These are phyloP conservation scores for Altica lythri DNA, from an alignment of 2,888 invertebrate species.

Conservation along the genomic window DNA sequence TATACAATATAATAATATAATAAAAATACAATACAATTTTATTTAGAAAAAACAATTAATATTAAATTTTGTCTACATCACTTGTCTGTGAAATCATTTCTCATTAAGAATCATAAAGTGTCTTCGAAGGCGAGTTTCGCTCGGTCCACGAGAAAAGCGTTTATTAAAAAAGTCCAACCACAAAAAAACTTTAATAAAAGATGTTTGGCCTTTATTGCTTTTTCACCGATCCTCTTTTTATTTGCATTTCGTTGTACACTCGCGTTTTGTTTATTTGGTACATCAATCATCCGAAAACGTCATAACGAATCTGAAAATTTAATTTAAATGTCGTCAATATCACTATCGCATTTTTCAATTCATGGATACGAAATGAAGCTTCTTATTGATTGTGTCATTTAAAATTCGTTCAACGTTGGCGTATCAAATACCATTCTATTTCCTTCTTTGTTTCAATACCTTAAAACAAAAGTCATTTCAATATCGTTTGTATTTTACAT, in stretches of 20 bases:
- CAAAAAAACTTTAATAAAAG: slow-evolving; percentile 54
- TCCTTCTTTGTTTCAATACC: too few relatives aligned
- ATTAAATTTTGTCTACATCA: too few relatives aligned
- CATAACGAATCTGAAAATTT: slow-evolving; percentile 51
- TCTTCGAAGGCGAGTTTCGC: slow-evolving; percentile 33
- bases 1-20: too few relatives aligned
- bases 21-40: too few relatives aligned
- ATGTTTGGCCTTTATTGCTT: slow-evolving; percentile 48
- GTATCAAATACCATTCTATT: too few relatives aligned
- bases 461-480: too few relatives aligned
- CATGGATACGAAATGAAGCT: slow-evolving; percentile 16
- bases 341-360: slow-evolving; percentile 35
- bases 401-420: not conserved
- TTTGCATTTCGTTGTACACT: slow-evolving; percentile 43
- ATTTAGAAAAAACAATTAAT: too few relatives aligned
- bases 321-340: slow-evolving; percentile 48
- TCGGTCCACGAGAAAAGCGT: slow-evolving; percentile 40
- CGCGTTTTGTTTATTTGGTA: slow-evolving; percentile 51
- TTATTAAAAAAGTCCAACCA: slow-evolving; percentile 51
- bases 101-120: slow-evolving; percentile 41
- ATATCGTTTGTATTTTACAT: too few relatives aligned
- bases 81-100: too few relatives aligned
- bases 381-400: slow-evolving; percentile 24
- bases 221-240: slow-evolving; percentile 50
- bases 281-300: slow-evolving; percentile 53